Evolutionary conservation across 2,113 vertebrate species (phyloP).

Genomic region (Hemichromis elongatus): DNA sequence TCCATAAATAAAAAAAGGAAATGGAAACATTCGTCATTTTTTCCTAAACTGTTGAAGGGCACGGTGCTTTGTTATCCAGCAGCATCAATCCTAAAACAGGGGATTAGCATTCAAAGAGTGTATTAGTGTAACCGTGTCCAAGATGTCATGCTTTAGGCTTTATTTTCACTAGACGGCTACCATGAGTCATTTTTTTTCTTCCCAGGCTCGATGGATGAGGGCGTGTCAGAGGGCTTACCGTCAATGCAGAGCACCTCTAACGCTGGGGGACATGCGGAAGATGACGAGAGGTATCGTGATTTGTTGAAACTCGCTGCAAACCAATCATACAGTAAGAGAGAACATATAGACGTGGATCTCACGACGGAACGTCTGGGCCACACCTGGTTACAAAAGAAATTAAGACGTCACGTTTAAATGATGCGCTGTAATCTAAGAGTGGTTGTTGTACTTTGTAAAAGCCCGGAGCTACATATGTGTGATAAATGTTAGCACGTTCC

Average conservation of each 20-base stretch:
- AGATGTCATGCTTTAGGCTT: not conserved
- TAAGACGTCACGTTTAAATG: not conserved
- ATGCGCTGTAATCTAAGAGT: not conserved
- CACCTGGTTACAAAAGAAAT: not conserved
- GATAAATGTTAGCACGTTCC: not conserved
- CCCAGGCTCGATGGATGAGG: slow-evolving; percentile 90
- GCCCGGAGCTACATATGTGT: not conserved
- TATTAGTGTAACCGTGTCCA: not conserved
- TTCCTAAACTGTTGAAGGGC: slow-evolving; percentile 4
- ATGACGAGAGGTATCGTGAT: slow-evolving; percentile 84
- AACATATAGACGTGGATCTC: not conserved
- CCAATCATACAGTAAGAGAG: not conserved
- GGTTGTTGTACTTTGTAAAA: not conserved
- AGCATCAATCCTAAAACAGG: not conserved
- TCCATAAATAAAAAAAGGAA: slow-evolving; percentile 15
- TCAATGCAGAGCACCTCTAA: slow-evolving; percentile 84
- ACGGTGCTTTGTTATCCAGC: not conserved
- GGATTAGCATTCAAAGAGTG: slow-evolving; percentile 2
- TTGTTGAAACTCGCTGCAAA: slow-evolving; percentile 19
- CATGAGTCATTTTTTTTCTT: not conserved
- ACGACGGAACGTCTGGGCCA: not conserved
- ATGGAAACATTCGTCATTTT: slow-evolving; percentile 21
- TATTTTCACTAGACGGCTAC: not conserved
- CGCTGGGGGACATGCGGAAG: slow-evolving; percentile 81
- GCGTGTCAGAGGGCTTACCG: slow-evolving; percentile 86